Percentiles rank a stretch among this genome's conserved stretches.
Conservation (phyloP, 2,113 vertebrate genomes). For the Tragelaphus strepsiceros region DNA sequence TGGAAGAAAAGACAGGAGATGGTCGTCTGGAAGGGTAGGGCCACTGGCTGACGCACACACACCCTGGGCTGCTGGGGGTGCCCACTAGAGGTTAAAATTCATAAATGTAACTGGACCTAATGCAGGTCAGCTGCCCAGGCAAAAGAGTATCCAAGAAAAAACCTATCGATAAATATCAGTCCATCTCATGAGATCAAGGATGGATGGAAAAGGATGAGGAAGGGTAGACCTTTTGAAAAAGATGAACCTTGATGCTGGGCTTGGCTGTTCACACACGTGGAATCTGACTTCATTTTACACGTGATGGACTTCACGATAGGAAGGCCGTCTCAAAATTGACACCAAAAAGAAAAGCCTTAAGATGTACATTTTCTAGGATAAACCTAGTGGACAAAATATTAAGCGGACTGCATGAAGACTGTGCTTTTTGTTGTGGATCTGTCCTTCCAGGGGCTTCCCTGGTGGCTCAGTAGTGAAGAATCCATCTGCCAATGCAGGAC, state of each 20-base stretch:
- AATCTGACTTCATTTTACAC: too few relatives aligned
- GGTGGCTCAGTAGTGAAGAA: background rate
- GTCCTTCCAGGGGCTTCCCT: background rate
- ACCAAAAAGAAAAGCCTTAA: rapidly evolving
- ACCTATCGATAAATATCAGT: background rate
- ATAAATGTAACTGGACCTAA: background rate
- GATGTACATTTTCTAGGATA: rapidly evolving
- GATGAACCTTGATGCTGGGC: background rate
- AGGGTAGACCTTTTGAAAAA: background rate
- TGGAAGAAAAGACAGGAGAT: background rate
- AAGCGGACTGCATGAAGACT: rapidly evolving
- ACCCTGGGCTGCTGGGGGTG: rapidly evolving
- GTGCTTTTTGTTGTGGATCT: rapidly evolving
- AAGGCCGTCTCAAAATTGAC: background rate
- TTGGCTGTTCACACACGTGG: rapidly evolving
- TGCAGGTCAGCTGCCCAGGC: too few relatives aligned
- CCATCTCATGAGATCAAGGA: background rate
- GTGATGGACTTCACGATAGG: rapidly evolving
- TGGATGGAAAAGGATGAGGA: background rate
- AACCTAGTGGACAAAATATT: background rate
- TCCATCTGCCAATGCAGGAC: background rate
- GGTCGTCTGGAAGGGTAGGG: rapidly evolving
- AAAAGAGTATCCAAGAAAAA: background rate
- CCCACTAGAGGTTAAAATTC: background rate
- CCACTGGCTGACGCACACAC: rapidly evolving